These are phyloP conservation scores for Halichoerus grypus DNA, from an alignment of 2,113 vertebrate genomes.

Conservation along the genomic window DNA sequence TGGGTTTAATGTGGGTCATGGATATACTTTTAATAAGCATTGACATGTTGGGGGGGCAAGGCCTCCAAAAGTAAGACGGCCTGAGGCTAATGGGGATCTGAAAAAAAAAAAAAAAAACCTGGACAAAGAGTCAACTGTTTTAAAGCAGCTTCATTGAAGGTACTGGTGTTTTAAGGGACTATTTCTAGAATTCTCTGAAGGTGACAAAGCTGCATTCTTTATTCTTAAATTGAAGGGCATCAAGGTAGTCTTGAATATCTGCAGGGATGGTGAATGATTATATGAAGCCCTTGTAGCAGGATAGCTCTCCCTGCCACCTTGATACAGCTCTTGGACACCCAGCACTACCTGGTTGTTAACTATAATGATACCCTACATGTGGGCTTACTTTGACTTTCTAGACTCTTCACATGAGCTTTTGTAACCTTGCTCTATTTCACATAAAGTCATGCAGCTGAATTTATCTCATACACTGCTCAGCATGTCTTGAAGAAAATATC, in stretches of 20 bases:
- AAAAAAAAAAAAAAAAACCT: background rate
- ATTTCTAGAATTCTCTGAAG: constrained; percentile 63
- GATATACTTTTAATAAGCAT: background rate
- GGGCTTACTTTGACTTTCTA: constrained; percentile 54
- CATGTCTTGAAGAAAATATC: constrained; percentile 14
- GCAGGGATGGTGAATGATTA: constrained; percentile 28
- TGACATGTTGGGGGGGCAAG: background rate
- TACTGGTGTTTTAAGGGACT: background rate
- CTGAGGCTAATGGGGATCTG: background rate
- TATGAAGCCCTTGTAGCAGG: constrained; percentile 13
- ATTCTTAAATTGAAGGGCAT: constrained; percentile 50
- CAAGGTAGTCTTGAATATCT: constrained; percentile 40
- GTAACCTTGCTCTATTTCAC: constrained; percentile 59
- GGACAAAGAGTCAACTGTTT: background rate
- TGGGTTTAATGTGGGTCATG: background rate
- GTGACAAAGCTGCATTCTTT: constrained; percentile 15
- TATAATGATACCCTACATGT: constrained; percentile 29
- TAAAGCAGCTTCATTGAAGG: constrained; percentile 39
- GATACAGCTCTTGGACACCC: background rate
- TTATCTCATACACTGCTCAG: background rate
- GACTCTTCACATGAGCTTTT: constrained; percentile 42
- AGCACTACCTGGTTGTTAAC: constrained; percentile 1
- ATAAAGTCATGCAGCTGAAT: background rate
- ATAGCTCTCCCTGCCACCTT: background rate
- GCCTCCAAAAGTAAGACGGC: background rate